Evolutionary conservation across 2,888 invertebrate genomes (phyloP).

Genomic region (Stenodera caucasica): DNA sequence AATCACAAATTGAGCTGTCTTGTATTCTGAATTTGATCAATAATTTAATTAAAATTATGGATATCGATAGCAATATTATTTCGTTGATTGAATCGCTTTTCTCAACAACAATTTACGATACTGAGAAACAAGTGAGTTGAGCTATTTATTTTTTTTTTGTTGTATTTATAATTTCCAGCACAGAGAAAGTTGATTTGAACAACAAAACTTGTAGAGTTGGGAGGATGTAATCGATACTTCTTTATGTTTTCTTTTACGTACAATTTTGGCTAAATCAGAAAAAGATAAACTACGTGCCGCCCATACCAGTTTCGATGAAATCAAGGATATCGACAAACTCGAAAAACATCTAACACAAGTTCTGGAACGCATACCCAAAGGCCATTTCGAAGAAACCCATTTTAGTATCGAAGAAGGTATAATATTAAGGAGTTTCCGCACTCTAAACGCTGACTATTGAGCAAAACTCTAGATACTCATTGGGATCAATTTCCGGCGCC

Average conservation of each 20-base stretch:
- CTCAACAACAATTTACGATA: constrained; percentile 43
- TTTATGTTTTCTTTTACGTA: constrained; percentile 66
- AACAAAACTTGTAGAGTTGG: constrained; percentile 68
- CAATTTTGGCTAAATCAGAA: constrained; percentile 64
- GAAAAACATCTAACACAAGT: constrained; percentile 52
- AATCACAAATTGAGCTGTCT: constrained; percentile 45
- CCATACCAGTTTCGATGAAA: constrained; percentile 55
- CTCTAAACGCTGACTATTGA: too few species aligned
- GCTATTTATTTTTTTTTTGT: background rate
- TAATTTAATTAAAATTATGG: constrained; percentile 45
- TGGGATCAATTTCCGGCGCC: too few species aligned
- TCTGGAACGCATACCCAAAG: constrained; percentile 48
- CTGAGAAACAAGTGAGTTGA: constrained; percentile 47
- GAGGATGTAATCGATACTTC: constrained; percentile 74
- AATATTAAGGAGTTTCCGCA: too few species aligned
- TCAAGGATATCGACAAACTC: constrained; percentile 50
- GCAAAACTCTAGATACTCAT: too few species aligned
- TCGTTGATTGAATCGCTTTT: constrained; percentile 45
- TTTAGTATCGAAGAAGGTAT: constrained; percentile 21
- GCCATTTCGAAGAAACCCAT: constrained; percentile 21
- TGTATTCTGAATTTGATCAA: constrained; percentile 45
- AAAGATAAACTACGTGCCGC: constrained; percentile 65
- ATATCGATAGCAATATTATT: constrained; percentile 40
- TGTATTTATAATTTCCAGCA: background rate
- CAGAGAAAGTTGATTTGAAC: too few species aligned